These are phyloP conservation scores for Prionchulus punctatus DNA, from an alignment of 2,888 invertebrate genomes.

Conservation along the genomic window DNA sequence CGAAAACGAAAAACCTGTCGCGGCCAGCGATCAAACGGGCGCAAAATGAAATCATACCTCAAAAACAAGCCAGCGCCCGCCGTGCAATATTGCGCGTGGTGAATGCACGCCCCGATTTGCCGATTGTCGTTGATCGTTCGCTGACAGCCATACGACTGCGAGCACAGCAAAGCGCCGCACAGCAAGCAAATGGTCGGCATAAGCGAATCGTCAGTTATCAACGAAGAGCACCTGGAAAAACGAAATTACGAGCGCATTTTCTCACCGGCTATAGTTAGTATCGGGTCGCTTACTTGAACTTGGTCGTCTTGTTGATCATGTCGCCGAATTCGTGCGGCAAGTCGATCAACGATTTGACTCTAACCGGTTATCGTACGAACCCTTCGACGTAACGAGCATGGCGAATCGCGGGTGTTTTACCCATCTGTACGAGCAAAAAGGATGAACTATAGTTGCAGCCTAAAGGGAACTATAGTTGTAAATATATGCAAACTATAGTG, in stretches of 20 bases:
- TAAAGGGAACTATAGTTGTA: no score
- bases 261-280: not conserved
- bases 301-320: constrained; percentile 78
- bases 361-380: constrained; percentile 29
- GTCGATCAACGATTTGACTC: constrained; percentile 46
- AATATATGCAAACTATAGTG: no score
- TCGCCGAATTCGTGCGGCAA: constrained; percentile 88
- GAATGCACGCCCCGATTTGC: constrained; percentile 80
- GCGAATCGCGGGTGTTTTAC: constrained; percentile 37
- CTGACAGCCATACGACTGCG: constrained; percentile 95
- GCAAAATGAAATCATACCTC: constrained; percentile 42
- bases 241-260: not conserved
- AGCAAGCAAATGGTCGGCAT: constrained; percentile 93
- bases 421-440: no score
- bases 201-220: constrained; percentile 52
- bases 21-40: not conserved
- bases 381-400: constrained; percentile 37
- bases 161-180: constrained; percentile 84
- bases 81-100: constrained; percentile 74
- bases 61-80: constrained; percentile 81
- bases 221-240: constrained; percentile 16
- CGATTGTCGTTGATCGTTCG: constrained; percentile 32
- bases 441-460: no score
- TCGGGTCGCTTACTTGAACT: constrained; percentile 44
- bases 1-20: not conserved